Percentiles rank a stretch among this genome's conserved stretches.
Evolutionary conservation across 2,888 invertebrate genomes (phyloP).

Genomic region (Lithophane semibrunnea): DNA sequence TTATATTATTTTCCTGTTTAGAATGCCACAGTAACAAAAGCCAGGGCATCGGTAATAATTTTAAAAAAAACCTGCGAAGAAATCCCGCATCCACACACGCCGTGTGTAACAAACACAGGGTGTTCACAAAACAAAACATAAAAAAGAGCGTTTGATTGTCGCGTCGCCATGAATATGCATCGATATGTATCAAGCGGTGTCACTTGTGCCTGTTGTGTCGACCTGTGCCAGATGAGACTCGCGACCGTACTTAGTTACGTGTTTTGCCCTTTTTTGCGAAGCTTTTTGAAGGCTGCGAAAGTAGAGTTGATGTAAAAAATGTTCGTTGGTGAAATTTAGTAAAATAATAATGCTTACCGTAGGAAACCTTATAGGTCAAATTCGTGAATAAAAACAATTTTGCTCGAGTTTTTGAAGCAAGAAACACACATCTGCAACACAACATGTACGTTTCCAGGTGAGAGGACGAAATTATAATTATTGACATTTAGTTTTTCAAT

Average conservation of each 20-base stretch:
- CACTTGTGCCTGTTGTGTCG: constrained; percentile 50
- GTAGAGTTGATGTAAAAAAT: background rate
- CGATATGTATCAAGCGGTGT: constrained; percentile 74
- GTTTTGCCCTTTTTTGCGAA: constrained; percentile 16
- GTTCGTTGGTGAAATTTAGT: background rate
- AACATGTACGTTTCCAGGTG: no score
- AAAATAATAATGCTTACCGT: background rate
- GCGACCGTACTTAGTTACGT: constrained; percentile 37
- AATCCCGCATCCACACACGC: constrained; percentile 18
- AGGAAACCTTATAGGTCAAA: background rate
- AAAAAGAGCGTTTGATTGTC: constrained; percentile 78
- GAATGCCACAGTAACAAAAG: background rate
- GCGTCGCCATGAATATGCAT: constrained; percentile 81
- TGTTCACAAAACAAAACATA: constrained; percentile 69
- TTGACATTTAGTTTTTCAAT: no score
- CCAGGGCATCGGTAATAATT: accelerated
- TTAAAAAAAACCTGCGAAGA: background rate
- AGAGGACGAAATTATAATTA: no score
- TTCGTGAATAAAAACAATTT: background rate
- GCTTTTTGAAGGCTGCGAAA: constrained; percentile 5
- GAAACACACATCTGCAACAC: no score
- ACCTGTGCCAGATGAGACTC: constrained; percentile 54
- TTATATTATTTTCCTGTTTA: background rate
- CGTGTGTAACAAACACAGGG: constrained; percentile 53
- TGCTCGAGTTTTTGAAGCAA: no score